A percentile compares a stretch with the other conserved stretches of the same genome.
Evolutionary conservation across 2,888 invertebrate genomes (phyloP).

Genomic region (Carterocephalus palaemon): DNA sequence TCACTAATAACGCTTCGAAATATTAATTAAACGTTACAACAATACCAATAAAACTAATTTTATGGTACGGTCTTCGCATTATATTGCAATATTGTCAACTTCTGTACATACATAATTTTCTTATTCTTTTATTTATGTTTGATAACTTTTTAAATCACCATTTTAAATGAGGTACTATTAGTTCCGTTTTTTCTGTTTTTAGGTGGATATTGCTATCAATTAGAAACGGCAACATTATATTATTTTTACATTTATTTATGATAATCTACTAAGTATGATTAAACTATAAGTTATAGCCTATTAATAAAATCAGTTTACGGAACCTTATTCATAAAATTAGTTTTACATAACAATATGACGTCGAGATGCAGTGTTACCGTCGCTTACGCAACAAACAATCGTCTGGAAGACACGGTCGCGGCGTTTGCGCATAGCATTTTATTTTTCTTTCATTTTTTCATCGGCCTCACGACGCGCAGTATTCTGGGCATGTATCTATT

Average conservation of each 20-base stretch:
- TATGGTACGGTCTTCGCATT: slow-evolving; percentile 34
- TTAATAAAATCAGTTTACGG: no score
- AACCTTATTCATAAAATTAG: slow-evolving; percentile 27
- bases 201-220: no score
- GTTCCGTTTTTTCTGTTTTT: no score
- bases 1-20: slow-evolving; percentile 52
- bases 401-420: slow-evolving; percentile 65
- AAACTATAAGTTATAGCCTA: no score
- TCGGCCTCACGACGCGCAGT: slow-evolving; percentile 78
- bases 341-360: slow-evolving; percentile 28
- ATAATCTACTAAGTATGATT: no score
- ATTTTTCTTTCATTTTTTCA: slow-evolving; percentile 70
- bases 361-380: slow-evolving; percentile 67
- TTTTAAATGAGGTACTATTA: no score
- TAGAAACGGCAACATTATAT: no score
- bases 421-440: slow-evolving; percentile 77
- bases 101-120: background rate
- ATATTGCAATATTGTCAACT: background rate
- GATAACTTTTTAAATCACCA: no score
- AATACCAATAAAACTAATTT: slow-evolving; percentile 49
- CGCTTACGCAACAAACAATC: slow-evolving; percentile 52
- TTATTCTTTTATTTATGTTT: background rate
- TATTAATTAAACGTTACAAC: slow-evolving; percentile 1
- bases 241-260: no score
- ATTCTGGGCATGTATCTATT: slow-evolving; percentile 99